Base-by-base conservation (phyloP, 2,888 invertebrate species). In the Xanthia togata region DNA sequence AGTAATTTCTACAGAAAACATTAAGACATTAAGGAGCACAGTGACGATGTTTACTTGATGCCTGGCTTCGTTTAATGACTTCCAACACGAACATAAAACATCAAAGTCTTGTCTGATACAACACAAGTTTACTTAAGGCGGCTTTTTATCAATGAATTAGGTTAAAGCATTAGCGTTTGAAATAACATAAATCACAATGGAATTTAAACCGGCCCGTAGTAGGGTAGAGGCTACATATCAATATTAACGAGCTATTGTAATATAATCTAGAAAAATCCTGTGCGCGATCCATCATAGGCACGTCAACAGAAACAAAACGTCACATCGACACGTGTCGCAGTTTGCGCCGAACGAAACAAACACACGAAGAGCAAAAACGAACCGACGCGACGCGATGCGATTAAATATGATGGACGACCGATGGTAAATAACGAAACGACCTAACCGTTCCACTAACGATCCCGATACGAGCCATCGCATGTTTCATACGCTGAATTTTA, bases 391-490 rank as follows among this genome's bases (percentile, higher is more conserved):
- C 88, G 89, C 90, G 89, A 88, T 88, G 91, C 94, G 95, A 95
- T 95, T 94, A 94, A 93, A 94, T 91, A 94, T 95, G 95, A 96
- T 94, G 93, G 91, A 95, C 93, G 94, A 93, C 88, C 93, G 89
- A 89, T 91, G 92, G 92, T 92, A 93, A 93, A 92, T 91, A 91
- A 89, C 90, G 89, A 91, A 92, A 93, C 93, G 93, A 92, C 90
- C 91, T 90, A 92, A 92, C 92, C 91, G 93, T 91, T 92, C 91
- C 93, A 92, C 93, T 95, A 95, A 94, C 94, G 94, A 94, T 90
- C 90, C 90, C 88, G 91, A 91, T 91, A 92, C 89, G 91, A 87
- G 87, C 88, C 88, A 87, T 89, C 90, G 84, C 89, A 92, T 93
- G 91, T 93, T 92, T 92, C 93, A 93, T 92, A 90, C 89, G 82